Evolutionary conservation across 2,888 invertebrate genomes (phyloP).

Genomic region (Sphaerophoria taeniata): DNA sequence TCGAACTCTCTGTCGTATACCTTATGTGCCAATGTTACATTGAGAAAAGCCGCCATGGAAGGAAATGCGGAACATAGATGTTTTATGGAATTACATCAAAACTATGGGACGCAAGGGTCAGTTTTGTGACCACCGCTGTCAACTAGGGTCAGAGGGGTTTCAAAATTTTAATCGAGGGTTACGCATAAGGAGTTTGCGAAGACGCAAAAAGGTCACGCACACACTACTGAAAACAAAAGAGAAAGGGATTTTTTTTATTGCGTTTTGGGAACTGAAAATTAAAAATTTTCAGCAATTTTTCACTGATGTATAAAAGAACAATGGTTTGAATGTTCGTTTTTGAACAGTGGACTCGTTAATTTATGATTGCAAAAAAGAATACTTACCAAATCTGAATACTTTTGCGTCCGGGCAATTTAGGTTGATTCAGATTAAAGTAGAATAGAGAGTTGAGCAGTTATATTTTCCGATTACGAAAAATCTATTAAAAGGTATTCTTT

Average conservation of each 20-base stretch:
- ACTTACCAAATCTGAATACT: conserved; percentile 22
- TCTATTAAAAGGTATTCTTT: conserved; percentile 54
- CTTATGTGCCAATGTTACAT: neutral
- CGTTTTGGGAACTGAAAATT: conserved; percentile 54
- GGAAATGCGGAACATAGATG: conserved; percentile 61
- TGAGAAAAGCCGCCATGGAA: conserved; percentile 44
- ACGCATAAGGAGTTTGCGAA: conserved; percentile 69
- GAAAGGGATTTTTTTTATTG: conserved; percentile 24
- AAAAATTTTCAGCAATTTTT: conserved; percentile 70
- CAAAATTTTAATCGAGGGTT: conserved; percentile 47
- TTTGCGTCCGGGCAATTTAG: conserved; percentile 8
- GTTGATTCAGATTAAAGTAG: neutral
- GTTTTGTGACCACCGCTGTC: conserved; percentile 69
- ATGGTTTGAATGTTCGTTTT: conserved; percentile 59
- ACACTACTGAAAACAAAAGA: conserved; percentile 43
- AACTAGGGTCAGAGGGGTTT: conserved; percentile 64
- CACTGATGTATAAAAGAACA: conserved; percentile 64
- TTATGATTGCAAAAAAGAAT: conserved; percentile 72
- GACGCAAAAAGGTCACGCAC: conserved; percentile 71
- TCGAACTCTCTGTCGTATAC: neutral
- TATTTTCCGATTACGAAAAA: conserved; percentile 9
- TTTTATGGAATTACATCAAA: conserved; percentile 48
- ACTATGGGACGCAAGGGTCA: conserved; percentile 60
- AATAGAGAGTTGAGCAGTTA: conserved; percentile 22
- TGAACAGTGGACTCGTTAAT: conserved; percentile 63